A percentile compares a stretch with the other conserved stretches of the same genome.
phyloP scores from a whole-genome alignment of 2,888 invertebrate species.

The Archips xylosteana region DNA sequence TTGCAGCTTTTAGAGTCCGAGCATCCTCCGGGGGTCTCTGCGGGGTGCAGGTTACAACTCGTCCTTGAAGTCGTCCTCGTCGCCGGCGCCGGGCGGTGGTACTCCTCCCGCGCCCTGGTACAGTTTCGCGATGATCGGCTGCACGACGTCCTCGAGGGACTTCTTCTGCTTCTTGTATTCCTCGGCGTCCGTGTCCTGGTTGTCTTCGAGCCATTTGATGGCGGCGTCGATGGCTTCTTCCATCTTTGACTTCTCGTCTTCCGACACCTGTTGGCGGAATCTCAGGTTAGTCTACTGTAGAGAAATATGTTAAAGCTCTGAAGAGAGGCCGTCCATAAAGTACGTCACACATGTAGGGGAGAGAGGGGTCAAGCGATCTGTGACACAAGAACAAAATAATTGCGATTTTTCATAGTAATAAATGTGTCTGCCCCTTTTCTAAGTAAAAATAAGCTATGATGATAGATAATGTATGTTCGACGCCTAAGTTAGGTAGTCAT shows the following conservation, averaged over 20 bases:
- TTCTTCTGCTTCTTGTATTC: conserved; percentile 98
- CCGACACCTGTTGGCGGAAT: conserved; percentile 82
- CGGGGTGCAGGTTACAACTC: conserved; percentile 87
- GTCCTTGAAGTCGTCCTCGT: conserved; percentile 92
- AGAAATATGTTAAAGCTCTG: no score
- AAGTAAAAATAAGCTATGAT: no score
- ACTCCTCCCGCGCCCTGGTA: conserved; percentile 95
- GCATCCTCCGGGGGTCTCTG: conserved; percentile 10
- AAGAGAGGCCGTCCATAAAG: no score
- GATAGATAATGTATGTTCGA: no score
- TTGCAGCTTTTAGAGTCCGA: conserved; percentile 20
- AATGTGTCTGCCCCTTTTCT: no score
- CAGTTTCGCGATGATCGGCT: conserved; percentile 98
- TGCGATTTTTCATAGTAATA: no score
- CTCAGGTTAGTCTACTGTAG: neutral
- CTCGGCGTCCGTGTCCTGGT: conserved; percentile 96
- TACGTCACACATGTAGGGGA: no score
- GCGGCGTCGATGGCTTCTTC: conserved; percentile 98
- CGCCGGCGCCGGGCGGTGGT: conserved; percentile 90
- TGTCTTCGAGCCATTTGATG: conserved; percentile 99
- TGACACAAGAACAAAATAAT: no score
- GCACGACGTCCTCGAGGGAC: conserved; percentile 96
- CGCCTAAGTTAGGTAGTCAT: no score
- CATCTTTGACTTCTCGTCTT: conserved; percentile 97
- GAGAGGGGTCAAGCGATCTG: no score